Percentiles rank a stretch among this genome's conserved stretches.
phyloP scores from a whole-genome alignment of 2,113 vertebrate genomes.

The Bucco capensis region DNA sequence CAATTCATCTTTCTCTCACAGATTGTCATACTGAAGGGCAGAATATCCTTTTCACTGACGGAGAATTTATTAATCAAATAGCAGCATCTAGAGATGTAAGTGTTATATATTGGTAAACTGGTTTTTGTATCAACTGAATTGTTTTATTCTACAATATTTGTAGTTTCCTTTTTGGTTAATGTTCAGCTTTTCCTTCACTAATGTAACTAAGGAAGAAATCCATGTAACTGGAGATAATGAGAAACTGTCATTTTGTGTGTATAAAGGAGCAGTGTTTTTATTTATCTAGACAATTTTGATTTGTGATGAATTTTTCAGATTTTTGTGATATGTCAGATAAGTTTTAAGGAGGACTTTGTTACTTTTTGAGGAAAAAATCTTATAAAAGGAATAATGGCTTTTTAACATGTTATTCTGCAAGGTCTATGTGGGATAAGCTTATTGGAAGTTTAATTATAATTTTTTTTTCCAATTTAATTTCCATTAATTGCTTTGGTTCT shows the following conservation, averaged over 20 bases:
- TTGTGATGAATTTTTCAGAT: neutral
- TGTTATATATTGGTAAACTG: neutral
- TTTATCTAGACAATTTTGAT: neutral
- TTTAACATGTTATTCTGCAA: neutral
- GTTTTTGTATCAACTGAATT: neutral
- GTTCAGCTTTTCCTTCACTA: neutral
- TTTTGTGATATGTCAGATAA: neutral
- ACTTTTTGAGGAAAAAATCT: neutral
- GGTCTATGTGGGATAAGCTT: neutral
- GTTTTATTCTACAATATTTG: neutral
- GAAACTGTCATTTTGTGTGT: neutral
- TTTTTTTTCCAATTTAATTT: neutral
- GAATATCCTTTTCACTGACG: conserved; percentile 97
- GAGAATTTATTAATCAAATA: conserved; percentile 98
- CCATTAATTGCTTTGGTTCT: neutral
- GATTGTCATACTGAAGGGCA: conserved; percentile 93
- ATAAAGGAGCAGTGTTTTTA: neutral
- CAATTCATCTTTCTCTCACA: conserved; percentile 59
- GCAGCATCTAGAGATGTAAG: conserved; percentile 97
- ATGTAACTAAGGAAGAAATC: neutral
- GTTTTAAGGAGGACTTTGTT: neutral
- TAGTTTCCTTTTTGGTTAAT: neutral
- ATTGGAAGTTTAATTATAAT: neutral
- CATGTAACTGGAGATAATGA: neutral
- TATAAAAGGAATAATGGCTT: neutral